These are phyloP conservation scores for Ptychochromis oligacanthus DNA, from an alignment of 2,113 vertebrate species.

Conservation along the genomic window DNA sequence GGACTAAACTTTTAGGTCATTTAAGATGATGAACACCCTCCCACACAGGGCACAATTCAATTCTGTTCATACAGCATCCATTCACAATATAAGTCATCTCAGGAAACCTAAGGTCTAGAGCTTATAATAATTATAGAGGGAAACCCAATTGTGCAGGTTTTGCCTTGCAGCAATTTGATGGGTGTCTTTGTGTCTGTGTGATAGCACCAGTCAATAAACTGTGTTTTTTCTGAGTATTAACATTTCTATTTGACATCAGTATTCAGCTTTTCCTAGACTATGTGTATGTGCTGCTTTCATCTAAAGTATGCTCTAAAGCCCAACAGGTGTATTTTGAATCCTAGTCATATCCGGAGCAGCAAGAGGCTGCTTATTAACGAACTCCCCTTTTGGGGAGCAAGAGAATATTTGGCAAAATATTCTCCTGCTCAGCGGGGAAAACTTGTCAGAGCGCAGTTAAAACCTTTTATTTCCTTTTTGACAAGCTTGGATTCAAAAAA, in stretches of 20 bases:
- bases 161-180: slow-evolving; percentile 6
- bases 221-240: background rate
- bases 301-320: slow-evolving; percentile 12
- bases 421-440: slow-evolving; percentile 18
- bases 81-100: background rate
- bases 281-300: slow-evolving; percentile 11
- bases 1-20: background rate
- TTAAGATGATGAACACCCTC: background rate
- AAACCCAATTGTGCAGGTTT: background rate
- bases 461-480: slow-evolving; percentile 39
- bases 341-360: slow-evolving; percentile 32
- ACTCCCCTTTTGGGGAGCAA: slow-evolving; percentile 19
- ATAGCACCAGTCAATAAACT: background rate
- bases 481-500: slow-evolving; percentile 22
- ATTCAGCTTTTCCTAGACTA: background rate
- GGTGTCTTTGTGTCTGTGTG: background rate
- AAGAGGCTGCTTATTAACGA: slow-evolving; percentile 34
- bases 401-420: background rate
- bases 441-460: background rate
- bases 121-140: background rate
- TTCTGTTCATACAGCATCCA: background rate
- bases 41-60: background rate
- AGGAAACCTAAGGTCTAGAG: background rate
- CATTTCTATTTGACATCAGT: slow-evolving; percentile 9
- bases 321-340: slow-evolving; percentile 49